Percentiles rank a stretch among this genome's conserved stretches.
Evolutionary conservation across 1,140 invertebrate species (phyloP).

Genomic region (Drosophila bipectinata): DNA sequence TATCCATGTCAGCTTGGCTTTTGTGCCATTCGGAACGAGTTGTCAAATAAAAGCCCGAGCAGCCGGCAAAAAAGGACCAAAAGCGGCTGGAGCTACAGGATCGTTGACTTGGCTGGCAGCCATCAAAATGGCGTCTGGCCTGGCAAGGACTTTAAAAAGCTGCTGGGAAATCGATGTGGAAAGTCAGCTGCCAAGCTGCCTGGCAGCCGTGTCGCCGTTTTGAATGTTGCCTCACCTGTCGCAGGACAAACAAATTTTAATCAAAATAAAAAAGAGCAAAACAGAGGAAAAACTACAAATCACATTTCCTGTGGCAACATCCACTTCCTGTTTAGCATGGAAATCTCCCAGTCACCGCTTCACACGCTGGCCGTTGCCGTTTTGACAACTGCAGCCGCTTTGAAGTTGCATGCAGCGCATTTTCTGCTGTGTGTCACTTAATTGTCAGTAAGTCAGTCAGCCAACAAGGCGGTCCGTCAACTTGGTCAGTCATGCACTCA

Average conservation of each 20-base stretch:
- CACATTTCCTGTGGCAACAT: constrained; percentile 75
- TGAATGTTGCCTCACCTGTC: constrained; percentile 57
- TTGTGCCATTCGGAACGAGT: constrained; percentile 48
- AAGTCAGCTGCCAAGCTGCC: constrained; percentile 31
- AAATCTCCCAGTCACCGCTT: constrained; percentile 74
- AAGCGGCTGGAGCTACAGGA: constrained; percentile 25
- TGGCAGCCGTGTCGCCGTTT: neutral
- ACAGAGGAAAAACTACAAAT: constrained; percentile 68
- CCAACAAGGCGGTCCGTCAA: constrained; percentile 49
- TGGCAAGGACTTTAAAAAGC: constrained; percentile 54
- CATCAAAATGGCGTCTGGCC: constrained; percentile 68
- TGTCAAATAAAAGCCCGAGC: constrained; percentile 43
- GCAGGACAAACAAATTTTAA: constrained; percentile 66
- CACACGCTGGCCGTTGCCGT: constrained; percentile 46
- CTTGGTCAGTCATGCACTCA: constrained; percentile 77
- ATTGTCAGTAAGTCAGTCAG: constrained; percentile 57
- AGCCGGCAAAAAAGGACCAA: constrained; percentile 18
- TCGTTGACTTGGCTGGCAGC: constrained; percentile 56
- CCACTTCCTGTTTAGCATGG: constrained; percentile 69
- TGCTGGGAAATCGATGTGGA: constrained; percentile 51
- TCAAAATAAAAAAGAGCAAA: constrained; percentile 45
- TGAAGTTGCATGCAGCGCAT: constrained; percentile 77
- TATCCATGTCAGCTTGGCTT: constrained; percentile 55
- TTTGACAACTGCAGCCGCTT: constrained; percentile 68
- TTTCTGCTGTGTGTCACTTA: constrained; percentile 77